A percentile compares a stretch with the other conserved stretches of the same genome.
Evolutionary conservation across 2,888 invertebrate genomes (phyloP).

Genomic region (Deilephila porcellus): DNA sequence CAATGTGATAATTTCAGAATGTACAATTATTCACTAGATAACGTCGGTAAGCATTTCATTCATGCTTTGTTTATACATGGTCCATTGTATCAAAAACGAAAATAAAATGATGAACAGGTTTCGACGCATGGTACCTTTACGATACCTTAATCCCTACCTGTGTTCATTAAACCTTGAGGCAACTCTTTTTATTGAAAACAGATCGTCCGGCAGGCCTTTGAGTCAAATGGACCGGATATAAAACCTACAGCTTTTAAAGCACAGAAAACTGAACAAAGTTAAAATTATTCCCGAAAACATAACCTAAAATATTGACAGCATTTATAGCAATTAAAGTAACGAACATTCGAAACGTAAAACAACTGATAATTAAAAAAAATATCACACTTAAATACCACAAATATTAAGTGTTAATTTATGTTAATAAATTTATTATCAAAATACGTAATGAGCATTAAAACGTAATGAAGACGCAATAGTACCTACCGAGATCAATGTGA

Average conservation of each 20-base stretch:
- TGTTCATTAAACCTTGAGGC: no score
- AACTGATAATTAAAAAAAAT: background rate
- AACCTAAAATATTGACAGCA: no score
- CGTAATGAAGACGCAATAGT: slow-evolving; percentile 19
- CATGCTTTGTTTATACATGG: background rate
- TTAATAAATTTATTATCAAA: background rate
- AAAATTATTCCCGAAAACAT: no score
- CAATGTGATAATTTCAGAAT: slow-evolving; percentile 16
- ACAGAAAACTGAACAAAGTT: no score
- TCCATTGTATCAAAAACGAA: background rate
- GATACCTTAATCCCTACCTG: background rate
- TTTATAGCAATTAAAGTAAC: background rate
- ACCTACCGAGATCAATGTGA: slow-evolving; percentile 7
- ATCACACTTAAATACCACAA: background rate
- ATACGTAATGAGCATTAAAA: slow-evolving; percentile 4
- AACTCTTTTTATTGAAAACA: no score
- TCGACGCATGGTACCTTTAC: background rate
- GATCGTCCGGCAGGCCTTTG: no score
- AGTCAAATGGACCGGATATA: no score
- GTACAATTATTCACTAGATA: slow-evolving; percentile 11
- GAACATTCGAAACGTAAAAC: background rate
- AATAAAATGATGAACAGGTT: background rate
- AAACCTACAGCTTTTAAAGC: no score
- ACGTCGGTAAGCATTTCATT: background rate
- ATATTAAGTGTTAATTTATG: slow-evolving; percentile 13